Evolutionary conservation across 1,140 invertebrate genomes (phyloP).

Genomic region (Drosophila ficusphila): DNA sequence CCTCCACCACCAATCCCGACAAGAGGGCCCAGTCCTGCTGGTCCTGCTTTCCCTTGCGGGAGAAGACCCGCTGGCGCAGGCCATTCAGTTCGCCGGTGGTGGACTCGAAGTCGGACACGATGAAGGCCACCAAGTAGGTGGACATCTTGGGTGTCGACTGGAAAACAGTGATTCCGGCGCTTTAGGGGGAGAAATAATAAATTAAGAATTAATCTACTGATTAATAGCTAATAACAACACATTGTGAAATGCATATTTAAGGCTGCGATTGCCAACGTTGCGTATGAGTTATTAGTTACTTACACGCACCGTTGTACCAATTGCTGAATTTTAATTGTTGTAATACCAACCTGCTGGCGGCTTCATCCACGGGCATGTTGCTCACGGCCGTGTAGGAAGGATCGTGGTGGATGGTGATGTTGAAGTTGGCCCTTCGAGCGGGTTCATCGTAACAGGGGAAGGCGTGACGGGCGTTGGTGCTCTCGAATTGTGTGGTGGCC

Average conservation of each 20-base stretch:
- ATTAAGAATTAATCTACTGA: not conserved
- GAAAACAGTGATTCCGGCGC: conserved; percentile 61
- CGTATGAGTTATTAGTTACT: not conserved
- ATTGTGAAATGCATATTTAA: not conserved
- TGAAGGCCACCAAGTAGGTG: conserved; percentile 91
- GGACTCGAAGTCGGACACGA: conserved; percentile 88
- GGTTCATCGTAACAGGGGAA: conserved; percentile 97
- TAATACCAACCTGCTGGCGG: conserved; percentile 31
- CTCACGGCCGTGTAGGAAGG: conserved; percentile 87
- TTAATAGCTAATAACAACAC: too few species aligned
- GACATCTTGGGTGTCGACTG: conserved; percentile 84
- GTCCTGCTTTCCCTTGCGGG: conserved; percentile 58
- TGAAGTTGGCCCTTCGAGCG: conserved; percentile 90
- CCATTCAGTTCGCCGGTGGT: conserved; percentile 73
- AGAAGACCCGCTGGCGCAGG: conserved; percentile 58
- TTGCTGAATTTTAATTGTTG: not conserved
- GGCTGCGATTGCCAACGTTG: not conserved
- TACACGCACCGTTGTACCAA: not conserved
- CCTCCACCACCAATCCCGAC: conserved; percentile 56
- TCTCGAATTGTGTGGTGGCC: conserved; percentile 92
- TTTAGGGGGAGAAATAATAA: not conserved
- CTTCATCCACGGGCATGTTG: conserved; percentile 87
- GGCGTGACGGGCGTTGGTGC: conserved; percentile 91
- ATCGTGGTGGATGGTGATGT: conserved; percentile 87
- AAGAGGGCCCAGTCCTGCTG: conserved; percentile 60